Conservation (phyloP, 2,797 vertebrate genomes). For the Trachurus trachurus region DNA sequence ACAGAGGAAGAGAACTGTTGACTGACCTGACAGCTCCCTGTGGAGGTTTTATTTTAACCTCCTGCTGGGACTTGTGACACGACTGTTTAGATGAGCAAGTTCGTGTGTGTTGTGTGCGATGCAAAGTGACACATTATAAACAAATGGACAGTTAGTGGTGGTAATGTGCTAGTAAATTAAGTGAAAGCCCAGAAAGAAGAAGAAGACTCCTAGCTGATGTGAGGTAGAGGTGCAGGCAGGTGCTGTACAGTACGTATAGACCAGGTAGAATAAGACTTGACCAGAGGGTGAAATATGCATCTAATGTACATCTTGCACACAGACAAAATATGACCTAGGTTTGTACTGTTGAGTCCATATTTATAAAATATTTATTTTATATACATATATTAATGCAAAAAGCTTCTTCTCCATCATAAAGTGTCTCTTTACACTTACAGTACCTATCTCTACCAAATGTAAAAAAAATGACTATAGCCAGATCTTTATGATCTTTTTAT, state of each 20-base stretch:
- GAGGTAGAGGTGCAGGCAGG: not conserved
- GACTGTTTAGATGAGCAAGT: conserved; percentile 4
- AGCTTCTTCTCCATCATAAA: not conserved
- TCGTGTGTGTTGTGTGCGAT: not conserved
- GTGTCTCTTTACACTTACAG: not conserved
- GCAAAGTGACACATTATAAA: not conserved
- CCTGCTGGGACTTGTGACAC: not conserved
- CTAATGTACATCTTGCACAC: not conserved
- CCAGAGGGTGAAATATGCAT: too few species aligned
- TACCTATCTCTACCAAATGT: too few species aligned
- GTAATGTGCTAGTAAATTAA: not conserved
- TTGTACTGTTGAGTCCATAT: not conserved
- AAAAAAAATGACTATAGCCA: not conserved
- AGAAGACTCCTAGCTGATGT: not conserved
- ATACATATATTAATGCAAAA: not conserved
- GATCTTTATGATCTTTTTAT: not conserved
- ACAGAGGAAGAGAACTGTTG: conserved; percentile 7
- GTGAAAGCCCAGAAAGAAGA: not conserved
- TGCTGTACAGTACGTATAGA: too few species aligned
- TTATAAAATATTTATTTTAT: too few species aligned
- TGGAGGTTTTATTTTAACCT: conserved; percentile 2
- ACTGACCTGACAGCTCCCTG: not conserved
- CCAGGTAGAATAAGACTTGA: not conserved
- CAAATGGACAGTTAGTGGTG: not conserved
- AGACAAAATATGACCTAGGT: not conserved